These are phyloP conservation scores for Eustalomyia histrio DNA, from an alignment of 2,888 invertebrate species.

Conservation along the genomic window DNA sequence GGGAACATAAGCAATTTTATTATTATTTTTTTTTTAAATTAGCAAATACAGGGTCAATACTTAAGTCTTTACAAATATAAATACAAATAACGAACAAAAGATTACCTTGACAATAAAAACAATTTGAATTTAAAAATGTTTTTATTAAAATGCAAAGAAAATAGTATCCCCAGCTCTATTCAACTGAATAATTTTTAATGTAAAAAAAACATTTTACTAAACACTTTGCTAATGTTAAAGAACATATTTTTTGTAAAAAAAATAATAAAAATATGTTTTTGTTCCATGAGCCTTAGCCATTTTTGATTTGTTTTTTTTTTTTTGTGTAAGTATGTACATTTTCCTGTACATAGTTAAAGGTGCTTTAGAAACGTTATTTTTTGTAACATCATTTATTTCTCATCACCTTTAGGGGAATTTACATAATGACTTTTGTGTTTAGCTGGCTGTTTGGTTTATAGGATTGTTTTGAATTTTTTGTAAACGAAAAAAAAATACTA, in stretches of 20 bases:
- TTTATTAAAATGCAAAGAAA: constrained; percentile 7
- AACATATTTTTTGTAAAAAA: neutral
- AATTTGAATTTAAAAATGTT: neutral
- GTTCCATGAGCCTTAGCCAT: constrained; percentile 1
- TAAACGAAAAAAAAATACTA: neutral
- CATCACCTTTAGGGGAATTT: constrained; percentile 63
- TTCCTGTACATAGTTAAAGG: neutral
- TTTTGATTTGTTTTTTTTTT: neutral
- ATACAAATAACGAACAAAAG: neutral
- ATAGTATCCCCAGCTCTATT: neutral
- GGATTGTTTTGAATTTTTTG: neutral
- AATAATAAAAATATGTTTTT: neutral
- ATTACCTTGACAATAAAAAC: neutral
- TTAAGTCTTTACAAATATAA: no score
- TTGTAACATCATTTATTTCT: constrained; percentile 60
- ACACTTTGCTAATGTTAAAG: neutral
- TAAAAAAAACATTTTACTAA: neutral
- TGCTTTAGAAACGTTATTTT: neutral
- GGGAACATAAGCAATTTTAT: no score
- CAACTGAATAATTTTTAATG: neutral
- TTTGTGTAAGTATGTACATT: neutral
- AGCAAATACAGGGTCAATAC: no score
- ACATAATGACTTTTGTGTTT: constrained; percentile 62
- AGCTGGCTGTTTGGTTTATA: constrained; percentile 12
- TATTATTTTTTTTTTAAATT: no score